Percentiles rank a stretch among this genome's conserved stretches.
phyloP scores from a whole-genome alignment of 2,888 invertebrate species.

The Sminthurinus aureus region DNA sequence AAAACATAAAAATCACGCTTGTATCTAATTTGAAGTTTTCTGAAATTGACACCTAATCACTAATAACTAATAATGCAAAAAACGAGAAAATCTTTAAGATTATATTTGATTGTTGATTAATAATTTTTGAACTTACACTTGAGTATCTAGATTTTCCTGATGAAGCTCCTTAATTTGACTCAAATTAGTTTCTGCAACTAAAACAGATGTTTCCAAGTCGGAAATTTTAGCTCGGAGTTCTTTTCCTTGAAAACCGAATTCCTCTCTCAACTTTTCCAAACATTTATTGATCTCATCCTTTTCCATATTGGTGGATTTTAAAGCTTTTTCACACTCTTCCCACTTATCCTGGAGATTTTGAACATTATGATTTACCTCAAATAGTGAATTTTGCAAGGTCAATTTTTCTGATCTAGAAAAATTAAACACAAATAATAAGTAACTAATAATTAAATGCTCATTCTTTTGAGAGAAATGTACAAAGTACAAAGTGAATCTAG shows the following conservation, averaged over 20 bases:
- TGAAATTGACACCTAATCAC: not conserved
- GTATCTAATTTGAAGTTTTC: too few relatives aligned
- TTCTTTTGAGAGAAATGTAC: too few relatives aligned
- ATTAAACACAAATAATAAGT: too few relatives aligned
- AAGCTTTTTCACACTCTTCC: not conserved
- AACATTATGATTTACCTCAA: too few relatives aligned
- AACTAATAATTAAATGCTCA: too few relatives aligned
- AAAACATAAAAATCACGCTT: too few relatives aligned
- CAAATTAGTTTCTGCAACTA: not conserved
- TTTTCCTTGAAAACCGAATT: not conserved
- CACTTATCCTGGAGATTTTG: too few relatives aligned
- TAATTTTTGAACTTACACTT: not conserved
- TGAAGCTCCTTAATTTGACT: not conserved
- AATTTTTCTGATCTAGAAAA: too few relatives aligned
- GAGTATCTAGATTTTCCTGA: not conserved
- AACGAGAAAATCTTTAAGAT: not conserved
- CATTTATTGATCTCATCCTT: not conserved
- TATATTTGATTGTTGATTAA: not conserved
- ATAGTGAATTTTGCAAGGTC: too few relatives aligned
- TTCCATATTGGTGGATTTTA: not conserved
- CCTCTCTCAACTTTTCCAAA: not conserved
- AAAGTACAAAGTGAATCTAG: too few relatives aligned
- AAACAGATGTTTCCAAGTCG: not conserved
- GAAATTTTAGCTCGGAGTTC: not conserved
- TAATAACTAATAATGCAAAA: not conserved